These are phyloP conservation scores for Emydoidea blandingii DNA, from an alignment of 2,797 vertebrate species.

Conservation along the genomic window DNA sequence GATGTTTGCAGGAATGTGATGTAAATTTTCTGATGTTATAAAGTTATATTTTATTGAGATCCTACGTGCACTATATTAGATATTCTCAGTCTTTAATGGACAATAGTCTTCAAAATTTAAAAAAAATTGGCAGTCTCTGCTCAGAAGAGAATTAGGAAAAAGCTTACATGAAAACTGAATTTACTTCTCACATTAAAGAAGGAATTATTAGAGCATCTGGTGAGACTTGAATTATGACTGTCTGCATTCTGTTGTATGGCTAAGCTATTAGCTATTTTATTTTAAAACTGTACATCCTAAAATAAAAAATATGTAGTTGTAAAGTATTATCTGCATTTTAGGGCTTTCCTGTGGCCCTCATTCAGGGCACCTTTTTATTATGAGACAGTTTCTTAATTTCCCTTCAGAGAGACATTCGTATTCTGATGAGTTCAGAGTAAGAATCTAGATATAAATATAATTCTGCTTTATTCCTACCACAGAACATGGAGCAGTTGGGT, in stretches of 20 bases:
- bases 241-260: background rate
- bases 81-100: conserved; percentile 30
- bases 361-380: background rate
- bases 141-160: conserved; percentile 59
- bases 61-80: background rate
- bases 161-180: conserved; percentile 54
- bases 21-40: background rate
- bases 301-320: background rate
- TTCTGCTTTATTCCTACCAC: background rate
- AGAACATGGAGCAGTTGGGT: background rate
- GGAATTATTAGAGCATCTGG: conserved; percentile 65
- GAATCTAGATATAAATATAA: background rate
- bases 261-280: conserved; percentile 52
- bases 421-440: background rate
- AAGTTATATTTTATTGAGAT: conserved; percentile 15
- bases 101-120: conserved; percentile 30
- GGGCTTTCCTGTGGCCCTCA: background rate
- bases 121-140: conserved; percentile 51
- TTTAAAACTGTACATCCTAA: conserved; percentile 13
- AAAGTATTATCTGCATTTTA: background rate
- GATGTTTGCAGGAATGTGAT: background rate
- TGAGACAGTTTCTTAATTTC: background rate
- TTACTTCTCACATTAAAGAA: conserved; percentile 66
- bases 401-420: background rate
- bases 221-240: conserved; percentile 46